Base-by-base conservation (phyloP, 2,113 vertebrate species). In the Chelonoidis abingdonii region DNA sequence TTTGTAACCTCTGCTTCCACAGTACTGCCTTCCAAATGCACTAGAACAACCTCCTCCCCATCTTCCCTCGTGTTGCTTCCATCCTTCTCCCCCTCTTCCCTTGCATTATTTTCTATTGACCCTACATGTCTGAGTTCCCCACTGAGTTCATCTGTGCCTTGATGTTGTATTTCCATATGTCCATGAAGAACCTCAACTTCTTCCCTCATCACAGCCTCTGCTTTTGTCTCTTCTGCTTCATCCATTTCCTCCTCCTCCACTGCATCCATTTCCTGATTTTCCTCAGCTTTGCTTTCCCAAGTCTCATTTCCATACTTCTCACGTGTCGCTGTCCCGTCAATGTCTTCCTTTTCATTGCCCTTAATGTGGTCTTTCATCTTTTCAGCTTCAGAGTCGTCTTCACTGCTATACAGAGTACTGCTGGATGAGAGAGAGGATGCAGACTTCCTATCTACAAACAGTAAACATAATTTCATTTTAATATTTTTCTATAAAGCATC, bases 331-430 rank as follows among this genome's bases (percentile, higher is more conserved):
- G 83, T 10, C 31, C 14, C 92, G 93, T 79, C 31, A 76, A 17
- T 31, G 12, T 56, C 53, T n/a, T 49, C 31, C 1, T 87, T 35
- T 19, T 92, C 57, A 8, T 89, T 85, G 80, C 49, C 75, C 41
- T 65, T 41, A 11, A 9, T 4, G 0, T 8, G 8, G 0, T 27
- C 41, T 31, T 93, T 87, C 80, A 59, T 31, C 0, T 2, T 83
- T 27, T 97, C 97, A 44, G 41, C 62, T 0, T 90, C 89, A 1
- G 98, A 98, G 5, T 98, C 98, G 8, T 98, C 97, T 35, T 92
- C 97, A 76, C 98, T 97, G 86, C 98, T 98, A 78, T 95, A 98
- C 50, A 95, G 96, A 17, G 95, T 84, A 82, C 98, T 97, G 94
- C 86, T 62, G 49, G 98, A 98, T 2, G 98, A 98, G 76, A 78